A percentile compares a stretch with the other conserved stretches of the same genome.
Conservation (phyloP, 1,140 invertebrate genomes). For the Drosophila prosaltans region DNA sequence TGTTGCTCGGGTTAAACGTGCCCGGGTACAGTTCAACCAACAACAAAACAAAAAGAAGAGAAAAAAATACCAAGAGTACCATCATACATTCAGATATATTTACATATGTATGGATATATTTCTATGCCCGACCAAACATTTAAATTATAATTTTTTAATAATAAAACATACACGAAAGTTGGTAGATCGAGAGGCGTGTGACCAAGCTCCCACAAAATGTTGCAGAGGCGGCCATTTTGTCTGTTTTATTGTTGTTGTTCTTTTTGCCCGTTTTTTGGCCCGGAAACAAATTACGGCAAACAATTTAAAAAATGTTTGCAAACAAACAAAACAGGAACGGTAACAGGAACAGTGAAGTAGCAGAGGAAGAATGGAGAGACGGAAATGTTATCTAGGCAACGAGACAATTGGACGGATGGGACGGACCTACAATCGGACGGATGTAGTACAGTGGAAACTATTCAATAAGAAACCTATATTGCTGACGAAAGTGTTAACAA, state of each 20-base stretch:
- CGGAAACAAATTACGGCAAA: constrained; percentile 81
- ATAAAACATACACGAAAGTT: constrained; percentile 57
- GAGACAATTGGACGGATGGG: constrained; percentile 37
- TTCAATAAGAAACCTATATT: background rate
- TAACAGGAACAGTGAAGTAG: constrained; percentile 38
- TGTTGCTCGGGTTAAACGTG: constrained; percentile 44
- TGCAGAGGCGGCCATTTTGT: constrained; percentile 67
- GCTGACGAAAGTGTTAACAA: background rate
- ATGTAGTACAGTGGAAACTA: constrained; percentile 38
- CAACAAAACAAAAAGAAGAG: constrained; percentile 14
- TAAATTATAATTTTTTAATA: constrained; percentile 79
- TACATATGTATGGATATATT: constrained; percentile 34
- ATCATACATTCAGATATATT: background rate
- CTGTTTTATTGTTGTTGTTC: constrained; percentile 47
- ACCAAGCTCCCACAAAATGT: constrained; percentile 58
- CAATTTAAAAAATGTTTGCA: constrained; percentile 82
- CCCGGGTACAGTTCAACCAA: constrained; percentile 20
- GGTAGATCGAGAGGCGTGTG: constrained; percentile 25
- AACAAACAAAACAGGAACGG: constrained; percentile 64
- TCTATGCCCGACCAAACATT: constrained; percentile 51
- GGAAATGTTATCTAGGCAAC: constrained; percentile 74
- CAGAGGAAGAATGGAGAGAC: constrained; percentile 39
- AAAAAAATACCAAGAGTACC: constrained; percentile 9
- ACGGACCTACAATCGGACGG: constrained; percentile 33
- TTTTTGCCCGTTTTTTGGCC: constrained; percentile 55